Evolutionary conservation across 92 coral and sea anemone genomes (phyloP).

Genomic region (Epizoanthus ramosus): DNA sequence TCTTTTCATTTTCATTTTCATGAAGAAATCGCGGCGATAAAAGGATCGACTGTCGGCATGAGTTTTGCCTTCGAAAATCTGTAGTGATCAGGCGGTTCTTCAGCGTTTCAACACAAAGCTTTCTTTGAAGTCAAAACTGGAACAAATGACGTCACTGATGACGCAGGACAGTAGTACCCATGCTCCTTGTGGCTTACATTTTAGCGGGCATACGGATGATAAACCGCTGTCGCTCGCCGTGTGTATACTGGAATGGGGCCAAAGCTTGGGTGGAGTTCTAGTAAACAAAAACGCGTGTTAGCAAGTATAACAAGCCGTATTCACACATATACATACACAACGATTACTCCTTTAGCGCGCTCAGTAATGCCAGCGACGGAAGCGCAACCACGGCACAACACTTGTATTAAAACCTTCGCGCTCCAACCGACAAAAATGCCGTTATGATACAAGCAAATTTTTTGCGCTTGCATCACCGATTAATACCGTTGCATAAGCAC

Average conservation of each 20-base stretch:
- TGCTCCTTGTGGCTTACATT: constrained; percentile 15
- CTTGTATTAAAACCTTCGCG: no score
- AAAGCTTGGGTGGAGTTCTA: constrained; percentile 43
- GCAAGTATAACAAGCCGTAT: not conserved
- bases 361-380: no score
- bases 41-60: not conserved
- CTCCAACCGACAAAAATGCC: no score
- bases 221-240: constrained; percentile 52
- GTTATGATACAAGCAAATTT: no score
- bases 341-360: no score
- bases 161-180: not conserved
- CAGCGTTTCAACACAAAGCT: not conserved
- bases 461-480: no score
- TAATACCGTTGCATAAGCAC: no score
- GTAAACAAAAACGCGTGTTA: not conserved
- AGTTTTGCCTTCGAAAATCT: not conserved
- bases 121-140: no score
- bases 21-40: not conserved
- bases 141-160: constrained; percentile 20
- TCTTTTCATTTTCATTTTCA: not conserved
- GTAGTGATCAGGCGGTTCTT: constrained; percentile 2
- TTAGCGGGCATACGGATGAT: constrained; percentile 94
- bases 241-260: constrained; percentile 47
- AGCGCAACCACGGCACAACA: no score
- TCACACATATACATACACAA: no score